These are phyloP conservation scores for Lepilemur septentrionalis DNA, from an alignment of 2,797 vertebrate species.

Conservation along the genomic window DNA sequence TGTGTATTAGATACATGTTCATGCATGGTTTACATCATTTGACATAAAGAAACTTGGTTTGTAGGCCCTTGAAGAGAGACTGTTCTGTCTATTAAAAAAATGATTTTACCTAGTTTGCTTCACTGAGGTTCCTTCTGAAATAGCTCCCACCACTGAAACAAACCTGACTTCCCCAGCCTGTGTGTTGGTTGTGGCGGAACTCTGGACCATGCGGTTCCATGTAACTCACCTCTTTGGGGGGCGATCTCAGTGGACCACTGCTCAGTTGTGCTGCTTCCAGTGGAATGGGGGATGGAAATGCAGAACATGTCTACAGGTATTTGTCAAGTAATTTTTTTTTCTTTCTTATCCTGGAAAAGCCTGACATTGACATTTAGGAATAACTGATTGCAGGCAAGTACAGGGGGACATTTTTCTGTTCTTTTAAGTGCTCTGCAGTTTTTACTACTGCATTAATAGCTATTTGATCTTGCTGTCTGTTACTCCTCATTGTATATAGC, in stretches of 20 bases:
- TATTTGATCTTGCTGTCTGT: background rate
- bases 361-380: background rate
- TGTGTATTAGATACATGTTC: background rate
- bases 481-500: background rate
- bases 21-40: background rate
- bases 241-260: background rate
- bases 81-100: background rate
- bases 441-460: background rate
- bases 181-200: background rate
- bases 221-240: background rate
- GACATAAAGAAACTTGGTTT: background rate
- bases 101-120: background rate
- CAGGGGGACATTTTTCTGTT: background rate
- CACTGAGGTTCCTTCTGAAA: background rate
- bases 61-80: background rate
- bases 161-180: background rate
- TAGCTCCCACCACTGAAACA: background rate
- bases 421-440: background rate
- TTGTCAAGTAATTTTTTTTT: background rate
- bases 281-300: background rate
- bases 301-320: background rate
- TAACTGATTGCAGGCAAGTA: background rate
- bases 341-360: background rate
- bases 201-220: accelerated
- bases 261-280: background rate